phyloP scores from a whole-genome alignment of 2,797 vertebrate species.

The Sciurus vulgaris region DNA sequence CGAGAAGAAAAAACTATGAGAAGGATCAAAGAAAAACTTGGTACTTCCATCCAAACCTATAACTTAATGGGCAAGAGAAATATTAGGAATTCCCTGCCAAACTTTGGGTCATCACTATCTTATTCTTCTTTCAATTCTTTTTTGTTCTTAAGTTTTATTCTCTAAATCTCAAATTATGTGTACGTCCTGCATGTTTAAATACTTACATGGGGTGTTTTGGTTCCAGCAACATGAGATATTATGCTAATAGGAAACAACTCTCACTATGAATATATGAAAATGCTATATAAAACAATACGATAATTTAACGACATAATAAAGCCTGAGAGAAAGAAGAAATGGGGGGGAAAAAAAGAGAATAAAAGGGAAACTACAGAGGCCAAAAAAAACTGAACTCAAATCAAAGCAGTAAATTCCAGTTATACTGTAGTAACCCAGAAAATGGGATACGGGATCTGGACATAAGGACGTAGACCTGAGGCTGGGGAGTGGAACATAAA shows the following conservation, averaged over 20 bases:
- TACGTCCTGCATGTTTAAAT: slow-evolving; percentile 51
- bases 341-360: background rate
- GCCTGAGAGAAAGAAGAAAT: background rate
- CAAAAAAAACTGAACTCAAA: slow-evolving; percentile 41
- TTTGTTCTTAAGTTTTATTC: slow-evolving; percentile 28
- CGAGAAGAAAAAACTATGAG: background rate
- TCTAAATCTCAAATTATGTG: background rate
- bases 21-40: slow-evolving; percentile 7
- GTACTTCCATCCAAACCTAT: slow-evolving; percentile 20
- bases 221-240: slow-evolving; percentile 26
- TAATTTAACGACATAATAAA: slow-evolving; percentile 49
- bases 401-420: slow-evolving; percentile 25
- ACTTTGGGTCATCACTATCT: background rate
- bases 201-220: background rate
- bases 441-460: background rate
- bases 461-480: background rate
- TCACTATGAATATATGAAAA: slow-evolving; percentile 36
- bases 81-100: background rate
- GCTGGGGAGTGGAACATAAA: background rate
- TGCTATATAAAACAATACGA: slow-evolving; percentile 26
- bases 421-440: background rate
- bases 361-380: background rate
- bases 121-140: background rate
- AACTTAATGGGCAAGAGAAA: background rate
- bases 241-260: background rate